Evolutionary conservation across 2,888 invertebrate species (phyloP).

Genomic region (Drosophila mercatorum): DNA sequence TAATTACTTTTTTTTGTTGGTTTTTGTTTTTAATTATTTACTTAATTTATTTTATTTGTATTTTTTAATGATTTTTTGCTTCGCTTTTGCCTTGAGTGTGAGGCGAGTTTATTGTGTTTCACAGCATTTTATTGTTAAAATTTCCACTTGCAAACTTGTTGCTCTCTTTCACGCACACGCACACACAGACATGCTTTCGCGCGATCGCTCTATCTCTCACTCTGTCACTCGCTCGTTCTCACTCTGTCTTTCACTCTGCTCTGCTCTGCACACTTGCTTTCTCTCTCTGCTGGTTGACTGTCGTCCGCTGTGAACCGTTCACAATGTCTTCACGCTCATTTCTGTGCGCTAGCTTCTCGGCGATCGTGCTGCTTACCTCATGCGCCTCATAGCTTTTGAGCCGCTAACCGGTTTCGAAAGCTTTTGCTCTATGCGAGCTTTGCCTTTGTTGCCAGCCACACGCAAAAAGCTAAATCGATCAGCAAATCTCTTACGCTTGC

Average conservation of each 20-base stretch:
- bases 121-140: conserved; percentile 76
- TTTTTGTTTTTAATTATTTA: conserved; percentile 25
- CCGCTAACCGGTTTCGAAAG: conserved; percentile 65
- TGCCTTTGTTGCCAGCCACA: conserved; percentile 11
- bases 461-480: conserved; percentile 31
- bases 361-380: conserved; percentile 74
- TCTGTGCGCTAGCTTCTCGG: conserved; percentile 69
- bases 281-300: conserved; percentile 20
- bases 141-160: conserved; percentile 80
- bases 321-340: conserved; percentile 82
- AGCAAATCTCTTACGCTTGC: conserved; percentile 18
- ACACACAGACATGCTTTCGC: conserved; percentile 47
- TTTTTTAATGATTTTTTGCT: conserved; percentile 30
- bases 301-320: conserved; percentile 80
- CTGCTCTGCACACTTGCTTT: conserved; percentile 19
- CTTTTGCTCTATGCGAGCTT: conserved; percentile 41
- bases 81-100: conserved; percentile 52
- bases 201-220: conserved; percentile 23
- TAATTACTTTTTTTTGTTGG: conserved; percentile 7
- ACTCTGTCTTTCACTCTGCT: conserved; percentile 12
- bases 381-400: conserved; percentile 62
- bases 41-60: conserved; percentile 10
- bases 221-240: conserved; percentile 10
- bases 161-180: conserved; percentile 57
- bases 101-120: conserved; percentile 59